Evolutionary conservation across 2,113 vertebrate species (phyloP).

Genomic region (Chaetorhynchus papuensis): DNA sequence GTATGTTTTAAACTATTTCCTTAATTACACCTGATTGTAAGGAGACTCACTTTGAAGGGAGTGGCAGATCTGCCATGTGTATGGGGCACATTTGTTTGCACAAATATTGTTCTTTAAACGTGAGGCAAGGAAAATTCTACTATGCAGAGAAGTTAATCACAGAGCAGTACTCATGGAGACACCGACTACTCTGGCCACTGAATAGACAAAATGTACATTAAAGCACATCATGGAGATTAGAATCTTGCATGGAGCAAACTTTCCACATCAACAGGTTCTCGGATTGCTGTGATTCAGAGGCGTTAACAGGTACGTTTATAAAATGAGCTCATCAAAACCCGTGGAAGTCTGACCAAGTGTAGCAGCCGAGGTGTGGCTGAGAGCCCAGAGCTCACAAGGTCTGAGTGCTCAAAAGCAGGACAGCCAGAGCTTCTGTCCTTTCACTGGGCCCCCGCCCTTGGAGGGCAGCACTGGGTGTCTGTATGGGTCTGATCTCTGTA

Average conservation of each 20-base stretch:
- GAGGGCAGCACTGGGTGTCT: background rate
- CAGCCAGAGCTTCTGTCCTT: background rate
- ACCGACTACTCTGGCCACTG: rapidly evolving
- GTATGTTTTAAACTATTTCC: background rate
- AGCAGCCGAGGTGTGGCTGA: background rate
- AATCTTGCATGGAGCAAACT: background rate
- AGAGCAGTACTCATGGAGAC: background rate
- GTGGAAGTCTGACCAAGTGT: background rate
- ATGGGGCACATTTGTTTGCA: background rate
- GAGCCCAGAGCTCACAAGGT: background rate
- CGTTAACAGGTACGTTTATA: background rate
- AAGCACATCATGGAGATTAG: background rate
- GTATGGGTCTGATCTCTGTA: background rate
- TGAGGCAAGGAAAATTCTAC: background rate
- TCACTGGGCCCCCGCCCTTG: rapidly evolving
- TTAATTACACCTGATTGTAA: background rate
- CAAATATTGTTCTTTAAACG: background rate
- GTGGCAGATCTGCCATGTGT: background rate
- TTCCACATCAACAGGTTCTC: background rate
- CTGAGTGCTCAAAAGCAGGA: background rate
- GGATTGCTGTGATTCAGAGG: background rate
- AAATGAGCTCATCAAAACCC: background rate
- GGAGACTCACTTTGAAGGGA: background rate
- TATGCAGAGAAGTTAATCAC: background rate
- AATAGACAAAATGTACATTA: background rate